Conservation (phyloP, 2,888 invertebrate species). For the Orgyia antiqua region DNA sequence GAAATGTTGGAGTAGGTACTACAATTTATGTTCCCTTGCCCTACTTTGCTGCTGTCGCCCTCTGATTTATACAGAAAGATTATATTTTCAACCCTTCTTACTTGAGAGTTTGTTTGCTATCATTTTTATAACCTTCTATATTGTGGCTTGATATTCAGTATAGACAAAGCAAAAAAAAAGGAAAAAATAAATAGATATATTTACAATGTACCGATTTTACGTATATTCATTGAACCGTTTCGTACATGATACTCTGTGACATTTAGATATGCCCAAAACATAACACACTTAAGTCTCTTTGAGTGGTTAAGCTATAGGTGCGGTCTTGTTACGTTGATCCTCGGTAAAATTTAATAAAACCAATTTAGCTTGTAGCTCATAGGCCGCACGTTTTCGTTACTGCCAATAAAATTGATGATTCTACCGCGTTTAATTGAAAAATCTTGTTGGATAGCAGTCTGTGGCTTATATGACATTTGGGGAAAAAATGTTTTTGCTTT, state of each 20-base stretch:
- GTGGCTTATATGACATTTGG: constrained; percentile 5
- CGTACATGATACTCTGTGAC: too few species aligned
- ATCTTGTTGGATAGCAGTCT: constrained; percentile 10
- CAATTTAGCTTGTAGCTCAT: constrained; percentile 21
- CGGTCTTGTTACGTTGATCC: constrained; percentile 26
- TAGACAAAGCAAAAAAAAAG: too few species aligned
- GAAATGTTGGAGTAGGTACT: constrained; percentile 29
- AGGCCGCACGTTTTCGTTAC: constrained; percentile 15
- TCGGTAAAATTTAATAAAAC: constrained; percentile 25
- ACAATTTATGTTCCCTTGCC: constrained; percentile 37
- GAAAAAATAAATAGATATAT: too few species aligned
- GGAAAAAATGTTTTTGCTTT: too few species aligned
- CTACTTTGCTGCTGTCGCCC: constrained; percentile 29
- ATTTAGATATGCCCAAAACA: too few species aligned
- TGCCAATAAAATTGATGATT: constrained; percentile 22
- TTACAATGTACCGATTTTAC: too few species aligned
- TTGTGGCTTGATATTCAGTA: too few species aligned
- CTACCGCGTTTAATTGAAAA: constrained; percentile 18
- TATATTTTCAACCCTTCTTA: constrained; percentile 22
- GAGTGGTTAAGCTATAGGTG: constrained; percentile 18
- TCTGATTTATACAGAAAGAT: constrained; percentile 20
- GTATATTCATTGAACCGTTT: too few species aligned
- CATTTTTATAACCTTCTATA: too few species aligned
- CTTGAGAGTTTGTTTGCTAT: constrained; percentile 18
- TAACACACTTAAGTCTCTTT: too few species aligned